These are phyloP conservation scores for Notocelia uddmanniana DNA, from an alignment of 2,888 invertebrate species.

Conservation along the genomic window DNA sequence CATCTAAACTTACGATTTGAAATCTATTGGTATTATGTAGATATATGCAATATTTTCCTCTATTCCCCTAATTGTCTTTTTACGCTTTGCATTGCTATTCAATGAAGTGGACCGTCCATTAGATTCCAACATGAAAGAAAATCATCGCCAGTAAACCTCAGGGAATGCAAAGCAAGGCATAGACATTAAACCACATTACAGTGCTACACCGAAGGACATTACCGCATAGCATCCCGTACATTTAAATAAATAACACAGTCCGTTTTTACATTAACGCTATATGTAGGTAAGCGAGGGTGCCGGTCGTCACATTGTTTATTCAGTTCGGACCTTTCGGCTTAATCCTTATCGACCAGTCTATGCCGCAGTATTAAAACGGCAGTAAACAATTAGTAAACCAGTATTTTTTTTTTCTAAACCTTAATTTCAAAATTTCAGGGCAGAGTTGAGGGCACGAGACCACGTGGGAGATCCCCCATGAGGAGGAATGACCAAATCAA, in stretches of 20 bases:
- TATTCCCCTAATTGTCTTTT: background rate
- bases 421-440: too few species aligned
- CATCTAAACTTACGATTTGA: background rate
- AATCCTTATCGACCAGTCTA: slow-evolving; percentile 75
- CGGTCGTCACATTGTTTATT: slow-evolving; percentile 75
- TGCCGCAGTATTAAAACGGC: slow-evolving; percentile 49
- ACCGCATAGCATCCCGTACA: slow-evolving; percentile 48
- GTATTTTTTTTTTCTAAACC: too few species aligned
- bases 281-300: slow-evolving; percentile 59
- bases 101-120: background rate
- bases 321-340: slow-evolving; percentile 70
- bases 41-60: too few species aligned
- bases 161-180: slow-evolving; percentile 26
- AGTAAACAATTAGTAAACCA: slow-evolving; percentile 5
- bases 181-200: slow-evolving; percentile 41
- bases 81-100: background rate
- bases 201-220: slow-evolving; percentile 34
- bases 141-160: slow-evolving; percentile 4
- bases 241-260: slow-evolving; percentile 60
- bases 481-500: too few species aligned
- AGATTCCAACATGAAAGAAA: background rate
- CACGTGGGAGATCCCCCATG: too few species aligned
- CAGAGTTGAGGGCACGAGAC: too few species aligned
- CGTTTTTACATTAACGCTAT: slow-evolving; percentile 68
- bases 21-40: too few species aligned